phyloP scores from a whole-genome alignment of 35 echinoderm and acorn worm species.

The Apostichopus japonicus region DNA sequence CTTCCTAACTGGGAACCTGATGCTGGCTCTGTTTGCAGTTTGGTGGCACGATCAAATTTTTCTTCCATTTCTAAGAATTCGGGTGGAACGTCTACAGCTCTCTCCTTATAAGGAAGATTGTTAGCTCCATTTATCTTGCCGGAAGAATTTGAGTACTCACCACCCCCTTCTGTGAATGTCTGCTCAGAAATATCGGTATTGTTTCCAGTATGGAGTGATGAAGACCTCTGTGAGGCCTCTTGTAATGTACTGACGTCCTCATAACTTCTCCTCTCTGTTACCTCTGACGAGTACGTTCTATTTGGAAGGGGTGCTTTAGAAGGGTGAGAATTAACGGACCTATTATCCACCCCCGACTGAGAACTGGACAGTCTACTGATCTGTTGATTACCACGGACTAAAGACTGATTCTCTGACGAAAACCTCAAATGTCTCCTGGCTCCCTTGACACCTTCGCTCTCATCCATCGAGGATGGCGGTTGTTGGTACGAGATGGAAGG shows the following conservation, averaged over 20 bases:
- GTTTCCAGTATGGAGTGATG: neutral
- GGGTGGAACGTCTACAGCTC: conserved; percentile 35
- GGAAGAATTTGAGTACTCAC: neutral
- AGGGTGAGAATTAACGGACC: neutral
- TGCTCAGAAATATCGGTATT: neutral
- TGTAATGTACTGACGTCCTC: neutral
- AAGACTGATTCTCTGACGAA: conserved; percentile 32
- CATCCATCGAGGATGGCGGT: neutral
- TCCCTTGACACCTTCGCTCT: neutral
- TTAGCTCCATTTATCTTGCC: neutral
- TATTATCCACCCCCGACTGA: neutral
- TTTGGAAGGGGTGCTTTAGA: neutral
- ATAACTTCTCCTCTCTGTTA: neutral
- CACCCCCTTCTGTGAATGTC: neutral
- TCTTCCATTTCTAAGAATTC: conserved; percentile 1
- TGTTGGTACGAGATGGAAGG: conserved; percentile 30
- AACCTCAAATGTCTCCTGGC: conserved; percentile 41
- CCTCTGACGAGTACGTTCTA: neutral
- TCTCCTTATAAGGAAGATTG: conserved; percentile 2
- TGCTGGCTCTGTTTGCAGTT: neutral
- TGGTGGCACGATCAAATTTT: too few relatives aligned
- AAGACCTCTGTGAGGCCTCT: neutral
- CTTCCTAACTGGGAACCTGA: neutral
- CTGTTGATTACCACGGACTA: neutral
- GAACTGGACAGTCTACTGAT: neutral